Base-by-base conservation (phyloP, 1,140 invertebrate species). In the Ylistrum balloti region DNA sequence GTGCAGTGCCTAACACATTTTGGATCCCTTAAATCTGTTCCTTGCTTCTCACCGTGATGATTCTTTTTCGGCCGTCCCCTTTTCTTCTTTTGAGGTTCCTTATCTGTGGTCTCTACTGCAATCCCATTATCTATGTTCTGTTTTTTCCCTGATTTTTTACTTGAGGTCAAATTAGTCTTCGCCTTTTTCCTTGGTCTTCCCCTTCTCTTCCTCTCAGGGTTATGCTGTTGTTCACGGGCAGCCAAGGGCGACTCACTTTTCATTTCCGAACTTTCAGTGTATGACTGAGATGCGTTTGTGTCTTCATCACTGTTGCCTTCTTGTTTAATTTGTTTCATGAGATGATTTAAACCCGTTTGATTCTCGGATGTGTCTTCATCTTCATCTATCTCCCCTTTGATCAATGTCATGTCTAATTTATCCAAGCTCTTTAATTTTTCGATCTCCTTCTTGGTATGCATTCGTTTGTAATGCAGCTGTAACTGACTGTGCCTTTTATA, bases 401-500 rank as follows among this genome's bases (percentile, higher is more conserved):
- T 88, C n/a, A 88, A 48, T 33, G 89, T 86, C 1, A 90, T 28
- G 34, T 91, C 91, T 17, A 89, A 74, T 22, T 38, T 85, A 0
- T 87, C 34, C 11, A 38, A 11, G 35, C 33, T 74, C 34, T 87
- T 48, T n/a, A 91, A 45, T 48, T 85, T 88, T 22, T 86, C 45
- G 5, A 91, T 33, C 33, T 93, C 90, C 17, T 90, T 56, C 17
- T 92, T 88, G 20, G 90, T 91, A 35, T 94, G 93, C 89, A 93
- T 93, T 88, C 93, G 90, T 32, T 91, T 88, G 34, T 92, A 90
- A 89, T 94, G 94, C 33, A 92, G 87, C 41, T 92, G 89, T 22
- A 94, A 88, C 74, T 93, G 92, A 33, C 91, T 89, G 85, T 93
- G 93, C 28, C 94, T 86, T 85, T 92, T 92, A 45, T 93, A 94